Evolutionary conservation across 2,113 vertebrate genomes (phyloP).

Genomic region (Apistogramma diplotaenia): DNA sequence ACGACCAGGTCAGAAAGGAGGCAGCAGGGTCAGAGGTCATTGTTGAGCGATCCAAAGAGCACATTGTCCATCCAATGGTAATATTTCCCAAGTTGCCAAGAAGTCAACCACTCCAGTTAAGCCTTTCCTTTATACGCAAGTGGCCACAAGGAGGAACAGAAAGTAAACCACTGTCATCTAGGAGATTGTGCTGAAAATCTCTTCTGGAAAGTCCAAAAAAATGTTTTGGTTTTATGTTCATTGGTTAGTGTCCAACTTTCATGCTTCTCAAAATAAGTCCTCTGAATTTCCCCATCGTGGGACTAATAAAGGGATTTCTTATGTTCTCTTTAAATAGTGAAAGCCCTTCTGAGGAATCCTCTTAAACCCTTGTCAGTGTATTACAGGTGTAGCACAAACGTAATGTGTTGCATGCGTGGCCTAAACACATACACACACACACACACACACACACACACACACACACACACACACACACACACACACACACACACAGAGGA

Average conservation of each 20-base stretch:
- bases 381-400: neutral
- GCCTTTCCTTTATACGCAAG: neutral
- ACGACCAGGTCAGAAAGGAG: slow-evolving; percentile 41
- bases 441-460: too few species aligned
- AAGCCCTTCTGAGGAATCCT: neutral
- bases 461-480: too few species aligned
- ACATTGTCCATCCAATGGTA: slow-evolving; percentile 15
- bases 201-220: slow-evolving; percentile 15
- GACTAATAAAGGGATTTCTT: too few species aligned
- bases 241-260: neutral
- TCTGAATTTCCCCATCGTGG: too few species aligned
- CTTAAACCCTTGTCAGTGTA: neutral
- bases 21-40: slow-evolving; percentile 26
- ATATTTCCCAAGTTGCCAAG: slow-evolving; percentile 18
- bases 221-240: neutral
- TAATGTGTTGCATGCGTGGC: too few species aligned
- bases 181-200: neutral
- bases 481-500: too few species aligned
- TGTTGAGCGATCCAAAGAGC: slow-evolving; percentile 11
- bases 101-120: neutral
- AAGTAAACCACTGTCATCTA: neutral
- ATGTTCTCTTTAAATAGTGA: slow-evolving; percentile 34
- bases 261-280: slow-evolving; percentile 29
- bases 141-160: neutral
- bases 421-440: too few species aligned